Evolutionary conservation across 2,888 invertebrate genomes (phyloP).

Genomic region (Heliconius charithonia): DNA sequence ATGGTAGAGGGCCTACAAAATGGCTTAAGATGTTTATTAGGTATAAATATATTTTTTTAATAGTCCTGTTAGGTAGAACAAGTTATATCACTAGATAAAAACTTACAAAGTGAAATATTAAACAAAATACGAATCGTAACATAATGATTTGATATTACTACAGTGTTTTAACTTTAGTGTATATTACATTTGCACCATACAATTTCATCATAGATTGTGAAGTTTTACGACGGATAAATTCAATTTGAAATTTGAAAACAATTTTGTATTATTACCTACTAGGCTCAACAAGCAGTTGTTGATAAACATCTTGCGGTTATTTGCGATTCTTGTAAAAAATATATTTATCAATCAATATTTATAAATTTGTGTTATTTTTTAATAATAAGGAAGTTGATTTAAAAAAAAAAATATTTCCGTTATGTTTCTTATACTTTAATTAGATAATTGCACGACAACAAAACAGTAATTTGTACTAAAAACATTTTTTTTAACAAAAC

Average conservation of each 20-base stretch:
- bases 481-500: conserved; percentile 13
- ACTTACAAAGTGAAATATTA: conserved; percentile 18
- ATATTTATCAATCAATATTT: background rate
- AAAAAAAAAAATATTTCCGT: background rate
- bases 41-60: background rate
- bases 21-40: background rate
- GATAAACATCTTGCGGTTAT: background rate
- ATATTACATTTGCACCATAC: conserved; percentile 2
- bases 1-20: conserved; percentile 57
- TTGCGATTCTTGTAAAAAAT: background rate
- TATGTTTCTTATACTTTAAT: background rate
- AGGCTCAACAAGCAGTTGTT: background rate
- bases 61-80: background rate
- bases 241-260: conserved; percentile 19
- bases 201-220: conserved; percentile 14
- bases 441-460: background rate
- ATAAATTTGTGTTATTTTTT: background rate
- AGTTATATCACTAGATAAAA: background rate
- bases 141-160: conserved; percentile 10
- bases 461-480: conserved; percentile 11
- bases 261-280: conserved; percentile 25
- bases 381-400: background rate
- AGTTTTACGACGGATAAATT: conserved; percentile 21
- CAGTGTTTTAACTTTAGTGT: background rate
- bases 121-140: conserved; percentile 11